phyloP scores from a whole-genome alignment of 2,113 vertebrate species.

The Microtus richardsoni region DNA sequence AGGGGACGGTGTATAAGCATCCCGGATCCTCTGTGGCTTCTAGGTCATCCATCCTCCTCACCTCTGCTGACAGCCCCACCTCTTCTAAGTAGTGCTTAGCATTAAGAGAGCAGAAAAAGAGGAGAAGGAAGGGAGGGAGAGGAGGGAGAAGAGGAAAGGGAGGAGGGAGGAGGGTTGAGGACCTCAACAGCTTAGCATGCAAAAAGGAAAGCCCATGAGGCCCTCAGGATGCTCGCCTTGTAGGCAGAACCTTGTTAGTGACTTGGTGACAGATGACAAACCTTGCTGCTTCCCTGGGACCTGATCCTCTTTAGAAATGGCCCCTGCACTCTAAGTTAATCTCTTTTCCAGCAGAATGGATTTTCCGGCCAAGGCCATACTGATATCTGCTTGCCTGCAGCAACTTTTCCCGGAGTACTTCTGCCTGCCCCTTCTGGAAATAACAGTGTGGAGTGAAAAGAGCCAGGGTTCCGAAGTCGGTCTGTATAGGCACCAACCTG shows the following conservation, averaged over 20 bases:
- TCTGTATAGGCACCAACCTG: rapidly evolving
- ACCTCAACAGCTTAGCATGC: not conserved
- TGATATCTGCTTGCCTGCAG: not conserved
- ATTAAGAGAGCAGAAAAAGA: not conserved
- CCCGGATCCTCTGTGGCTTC: not conserved
- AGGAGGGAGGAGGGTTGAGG: too few species aligned
- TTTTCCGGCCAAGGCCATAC: not conserved
- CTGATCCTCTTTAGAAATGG: not conserved
- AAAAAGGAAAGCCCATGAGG: not conserved
- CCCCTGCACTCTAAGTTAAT: not conserved
- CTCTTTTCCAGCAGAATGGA: not conserved
- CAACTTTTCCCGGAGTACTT: rapidly evolving
- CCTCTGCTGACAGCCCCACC: not conserved
- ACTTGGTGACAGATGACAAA: not conserved
- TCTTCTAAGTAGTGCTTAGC: not conserved
- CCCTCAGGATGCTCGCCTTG: not conserved
- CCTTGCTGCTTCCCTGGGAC: not conserved
- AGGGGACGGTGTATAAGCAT: rapidly evolving
- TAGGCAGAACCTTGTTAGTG: too few species aligned
- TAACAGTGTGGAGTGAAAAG: not conserved
- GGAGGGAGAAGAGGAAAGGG: not conserved
- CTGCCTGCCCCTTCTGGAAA: not conserved
- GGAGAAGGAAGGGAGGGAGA: not conserved
- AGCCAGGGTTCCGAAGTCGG: not conserved
- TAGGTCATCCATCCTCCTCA: not conserved